These are phyloP conservation scores for Corythucha ciliata DNA, from an alignment of 2,888 invertebrate species.

Conservation along the genomic window DNA sequence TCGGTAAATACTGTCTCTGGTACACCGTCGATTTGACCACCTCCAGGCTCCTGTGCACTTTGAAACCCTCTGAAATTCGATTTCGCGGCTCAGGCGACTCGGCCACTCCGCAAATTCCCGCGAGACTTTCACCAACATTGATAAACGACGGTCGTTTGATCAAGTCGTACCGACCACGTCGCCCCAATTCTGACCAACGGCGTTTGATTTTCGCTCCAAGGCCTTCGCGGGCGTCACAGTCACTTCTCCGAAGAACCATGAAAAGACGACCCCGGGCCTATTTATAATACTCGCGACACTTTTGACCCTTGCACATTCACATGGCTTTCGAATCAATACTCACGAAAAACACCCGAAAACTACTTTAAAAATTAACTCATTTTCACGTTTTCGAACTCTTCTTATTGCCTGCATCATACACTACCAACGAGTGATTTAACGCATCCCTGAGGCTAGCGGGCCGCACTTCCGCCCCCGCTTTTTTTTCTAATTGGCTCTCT, in stretches of 20 bases:
- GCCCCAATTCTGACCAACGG: conserved; percentile 37
- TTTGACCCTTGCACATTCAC: too few relatives aligned
- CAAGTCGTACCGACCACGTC: conserved; percentile 30
- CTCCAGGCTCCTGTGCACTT: conserved; percentile 17
- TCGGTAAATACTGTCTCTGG: too few relatives aligned
- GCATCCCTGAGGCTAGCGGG: too few relatives aligned
- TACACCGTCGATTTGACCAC: conserved; percentile 6
- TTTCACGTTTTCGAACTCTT: conserved; percentile 11
- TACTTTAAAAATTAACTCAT: conserved; percentile 21
- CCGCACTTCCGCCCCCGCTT: too few relatives aligned
- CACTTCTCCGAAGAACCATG: too few relatives aligned
- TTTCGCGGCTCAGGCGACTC: conserved; percentile 27
- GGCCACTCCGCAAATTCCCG: conserved; percentile 24
- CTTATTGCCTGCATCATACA: conserved; percentile 29
- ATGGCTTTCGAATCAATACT: too few relatives aligned
- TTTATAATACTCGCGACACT: too few relatives aligned
- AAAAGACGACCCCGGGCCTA: too few relatives aligned
- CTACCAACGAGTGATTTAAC: too few relatives aligned
- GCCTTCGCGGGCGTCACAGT: conserved; percentile 19
- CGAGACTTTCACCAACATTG: conserved; percentile 23
- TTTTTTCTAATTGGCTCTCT: too few relatives aligned
- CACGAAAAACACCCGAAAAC: too few relatives aligned
- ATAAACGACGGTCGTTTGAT: conserved; percentile 11
- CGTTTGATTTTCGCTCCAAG: conserved; percentile 35
- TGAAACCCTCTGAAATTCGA: conserved; percentile 20